phyloP scores from a whole-genome alignment of 2,797 vertebrate genomes.

The Karalla daura region DNA sequence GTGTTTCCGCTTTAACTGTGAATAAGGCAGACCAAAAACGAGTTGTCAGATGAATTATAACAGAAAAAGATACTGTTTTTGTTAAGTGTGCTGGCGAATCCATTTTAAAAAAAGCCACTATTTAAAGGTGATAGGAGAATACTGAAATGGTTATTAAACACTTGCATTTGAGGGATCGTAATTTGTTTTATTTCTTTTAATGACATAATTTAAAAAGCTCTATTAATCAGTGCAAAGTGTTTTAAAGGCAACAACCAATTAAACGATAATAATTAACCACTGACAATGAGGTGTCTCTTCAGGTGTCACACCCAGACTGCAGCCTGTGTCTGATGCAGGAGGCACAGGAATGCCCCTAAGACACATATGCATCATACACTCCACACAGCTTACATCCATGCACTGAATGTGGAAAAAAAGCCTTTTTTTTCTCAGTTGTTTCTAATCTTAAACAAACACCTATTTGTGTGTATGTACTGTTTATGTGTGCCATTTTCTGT shows the following conservation, averaged over 20 bases:
- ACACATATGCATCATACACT: neutral
- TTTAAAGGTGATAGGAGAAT: neutral
- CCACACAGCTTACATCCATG: neutral
- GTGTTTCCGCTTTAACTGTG: neutral
- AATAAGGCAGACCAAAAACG: neutral
- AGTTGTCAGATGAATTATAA: neutral
- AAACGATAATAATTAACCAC: neutral
- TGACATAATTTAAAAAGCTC: neutral
- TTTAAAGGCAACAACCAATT: neutral
- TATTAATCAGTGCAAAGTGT: neutral
- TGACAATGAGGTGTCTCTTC: neutral
- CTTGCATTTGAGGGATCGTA: neutral
- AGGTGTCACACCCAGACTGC: neutral
- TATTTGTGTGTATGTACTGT: slow-evolving; percentile 32
- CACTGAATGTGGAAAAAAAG: slow-evolving; percentile 36
- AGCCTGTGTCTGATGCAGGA: neutral
- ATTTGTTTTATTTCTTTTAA: no score
- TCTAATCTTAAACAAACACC: slow-evolving; percentile 51
- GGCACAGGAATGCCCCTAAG: neutral
- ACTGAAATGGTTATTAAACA: neutral
- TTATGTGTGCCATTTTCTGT: slow-evolving; percentile 46
- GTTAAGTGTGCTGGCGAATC: neutral
- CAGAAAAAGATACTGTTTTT: neutral
- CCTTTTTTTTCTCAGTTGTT: slow-evolving; percentile 53
- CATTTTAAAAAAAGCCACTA: neutral